Evolutionary conservation across 2,797 vertebrate species (phyloP).

Genomic region (Darevskia mixta): DNA sequence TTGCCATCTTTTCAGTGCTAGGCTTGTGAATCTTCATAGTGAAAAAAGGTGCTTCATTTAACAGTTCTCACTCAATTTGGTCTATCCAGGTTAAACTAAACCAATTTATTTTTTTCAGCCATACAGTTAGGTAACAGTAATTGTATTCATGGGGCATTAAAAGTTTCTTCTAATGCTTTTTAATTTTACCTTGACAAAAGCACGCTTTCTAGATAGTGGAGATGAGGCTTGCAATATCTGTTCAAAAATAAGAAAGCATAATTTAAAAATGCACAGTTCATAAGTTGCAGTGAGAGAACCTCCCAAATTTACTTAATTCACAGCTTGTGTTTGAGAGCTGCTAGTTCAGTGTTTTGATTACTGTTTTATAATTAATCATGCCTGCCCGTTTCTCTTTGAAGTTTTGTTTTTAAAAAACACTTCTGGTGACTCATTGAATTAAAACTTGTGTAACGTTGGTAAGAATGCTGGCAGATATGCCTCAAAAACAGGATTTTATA

Average conservation of each 20-base stretch:
- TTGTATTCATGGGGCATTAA: background rate
- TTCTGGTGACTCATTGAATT: slow-evolving; percentile 39
- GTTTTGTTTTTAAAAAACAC: slow-evolving; percentile 13
- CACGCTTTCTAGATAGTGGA: background rate
- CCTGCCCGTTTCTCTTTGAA: slow-evolving; percentile 45
- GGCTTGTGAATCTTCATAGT: background rate
- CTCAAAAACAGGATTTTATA: slow-evolving; percentile 36
- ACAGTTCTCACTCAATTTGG: background rate
- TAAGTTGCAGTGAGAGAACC: background rate
- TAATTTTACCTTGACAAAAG: background rate
- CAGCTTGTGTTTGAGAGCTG: slow-evolving; percentile 15
- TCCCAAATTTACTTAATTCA: slow-evolving; percentile 16
- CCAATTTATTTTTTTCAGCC: too few species aligned
- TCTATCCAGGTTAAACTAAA: too few species aligned
- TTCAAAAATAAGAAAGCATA: background rate
- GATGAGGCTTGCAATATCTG: background rate
- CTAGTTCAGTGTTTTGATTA: background rate
- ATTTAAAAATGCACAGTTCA: background rate
- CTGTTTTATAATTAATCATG: slow-evolving; percentile 29
- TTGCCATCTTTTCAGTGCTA: too few species aligned
- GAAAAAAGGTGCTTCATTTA: background rate
- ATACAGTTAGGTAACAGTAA: background rate
- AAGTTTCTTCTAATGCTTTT: background rate
- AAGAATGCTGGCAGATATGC: slow-evolving; percentile 30
- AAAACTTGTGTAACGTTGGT: slow-evolving; percentile 26